These are phyloP conservation scores for Poicephalus gulielmi DNA, from an alignment of 2,113 vertebrate species.

Conservation along the genomic window DNA sequence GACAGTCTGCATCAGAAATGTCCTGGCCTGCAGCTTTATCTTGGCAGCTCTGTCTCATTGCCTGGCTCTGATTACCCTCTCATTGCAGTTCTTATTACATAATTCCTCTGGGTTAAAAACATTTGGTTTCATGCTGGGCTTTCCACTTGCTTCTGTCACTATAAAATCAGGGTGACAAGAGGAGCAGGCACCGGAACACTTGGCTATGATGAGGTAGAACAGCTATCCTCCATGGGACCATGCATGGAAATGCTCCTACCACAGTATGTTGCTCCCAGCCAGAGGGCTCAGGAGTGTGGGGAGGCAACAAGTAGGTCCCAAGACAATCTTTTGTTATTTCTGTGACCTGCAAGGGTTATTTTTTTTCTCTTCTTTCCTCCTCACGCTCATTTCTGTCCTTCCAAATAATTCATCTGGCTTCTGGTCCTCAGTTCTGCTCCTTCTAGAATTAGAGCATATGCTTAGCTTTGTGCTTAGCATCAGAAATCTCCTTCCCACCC, in stretches of 20 bases:
- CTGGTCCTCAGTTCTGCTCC: not conserved
- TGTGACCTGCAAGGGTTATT: not conserved
- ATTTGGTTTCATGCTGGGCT: not conserved
- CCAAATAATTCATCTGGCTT: not conserved
- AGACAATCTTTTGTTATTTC: not conserved
- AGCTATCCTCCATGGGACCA: not conserved
- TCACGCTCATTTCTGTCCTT: not conserved
- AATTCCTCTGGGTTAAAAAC: not conserved
- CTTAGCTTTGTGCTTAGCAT: not conserved
- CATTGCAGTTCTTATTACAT: not conserved
- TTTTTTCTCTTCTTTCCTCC: not conserved
- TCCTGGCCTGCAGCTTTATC: not conserved
- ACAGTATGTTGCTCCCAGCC: accelerated
- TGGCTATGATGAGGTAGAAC: not conserved
- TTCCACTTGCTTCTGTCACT: not conserved
- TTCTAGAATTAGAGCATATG: not conserved
- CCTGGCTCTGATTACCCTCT: not conserved
- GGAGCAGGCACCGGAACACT: not conserved
- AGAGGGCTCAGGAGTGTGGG: not conserved
- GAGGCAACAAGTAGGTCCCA: not conserved
- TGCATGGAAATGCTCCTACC: not conserved
- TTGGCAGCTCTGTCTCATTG: not conserved
- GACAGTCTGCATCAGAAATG: not conserved
- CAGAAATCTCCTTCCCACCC: not conserved
- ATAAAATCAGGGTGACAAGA: not conserved